Conservation (phyloP, 2,797 vertebrate species). For the Pristis pectinata region DNA sequence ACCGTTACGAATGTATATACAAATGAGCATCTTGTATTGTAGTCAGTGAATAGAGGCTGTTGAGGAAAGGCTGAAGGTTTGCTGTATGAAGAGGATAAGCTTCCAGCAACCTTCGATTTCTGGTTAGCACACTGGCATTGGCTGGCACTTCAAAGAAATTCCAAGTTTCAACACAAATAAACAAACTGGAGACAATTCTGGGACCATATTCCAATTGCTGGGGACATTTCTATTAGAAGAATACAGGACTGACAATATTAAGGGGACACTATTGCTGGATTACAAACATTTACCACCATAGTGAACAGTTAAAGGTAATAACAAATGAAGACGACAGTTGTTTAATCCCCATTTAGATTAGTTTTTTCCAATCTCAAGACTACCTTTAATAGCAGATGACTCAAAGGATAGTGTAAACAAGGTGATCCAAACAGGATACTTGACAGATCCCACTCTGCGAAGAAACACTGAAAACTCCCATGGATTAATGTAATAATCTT, state of each 20-base stretch:
- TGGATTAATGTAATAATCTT: not conserved
- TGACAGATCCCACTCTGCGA: not conserved
- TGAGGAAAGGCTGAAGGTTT: constrained; percentile 27
- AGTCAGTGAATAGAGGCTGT: constrained; percentile 27
- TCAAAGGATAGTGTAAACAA: constrained; percentile 14
- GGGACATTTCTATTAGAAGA: not conserved
- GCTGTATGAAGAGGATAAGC: constrained; percentile 18
- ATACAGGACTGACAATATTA: not conserved
- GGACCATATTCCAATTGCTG: not conserved
- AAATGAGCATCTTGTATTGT: constrained; percentile 30
- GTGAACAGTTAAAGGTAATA: not conserved
- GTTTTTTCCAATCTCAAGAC: not conserved
- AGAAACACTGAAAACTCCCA: not conserved
- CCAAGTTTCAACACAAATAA: not conserved
- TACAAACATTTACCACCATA: not conserved
- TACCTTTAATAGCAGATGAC: not conserved
- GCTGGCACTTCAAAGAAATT: not conserved
- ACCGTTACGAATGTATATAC: constrained; percentile 4
- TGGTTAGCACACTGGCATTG: not conserved
- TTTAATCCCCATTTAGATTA: not conserved
- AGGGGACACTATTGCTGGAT: not conserved
- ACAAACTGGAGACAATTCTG: not conserved
- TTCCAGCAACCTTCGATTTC: constrained; percentile 36
- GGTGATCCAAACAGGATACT: not conserved
- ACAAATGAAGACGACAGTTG: not conserved